phyloP scores from a whole-genome alignment of 2,888 invertebrate species.

The Tridacna crocea region DNA sequence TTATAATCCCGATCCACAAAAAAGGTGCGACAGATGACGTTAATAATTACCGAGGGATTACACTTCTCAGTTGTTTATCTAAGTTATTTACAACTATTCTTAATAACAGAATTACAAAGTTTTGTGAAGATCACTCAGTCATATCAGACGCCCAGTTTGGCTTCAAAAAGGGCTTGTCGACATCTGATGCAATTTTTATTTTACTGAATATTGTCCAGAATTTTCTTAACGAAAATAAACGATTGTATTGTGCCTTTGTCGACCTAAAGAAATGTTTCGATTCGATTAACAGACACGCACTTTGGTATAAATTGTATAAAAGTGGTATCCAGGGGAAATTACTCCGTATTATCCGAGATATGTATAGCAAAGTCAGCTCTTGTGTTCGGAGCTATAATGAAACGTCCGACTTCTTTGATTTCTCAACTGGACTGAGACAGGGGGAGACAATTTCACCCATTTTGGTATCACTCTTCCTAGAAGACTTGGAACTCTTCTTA shows the following conservation, averaged over 20 bases:
- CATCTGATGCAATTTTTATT: conserved; percentile 27
- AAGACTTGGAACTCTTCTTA: background rate
- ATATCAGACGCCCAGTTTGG: conserved; percentile 37
- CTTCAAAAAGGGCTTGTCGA: conserved; percentile 28
- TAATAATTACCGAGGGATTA: conserved; percentile 32
- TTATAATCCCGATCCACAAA: conserved; percentile 32
- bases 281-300: conserved; percentile 21
- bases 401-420: conserved; percentile 17
- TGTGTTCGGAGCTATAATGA: conserved; percentile 17
- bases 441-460: conserved; percentile 25
- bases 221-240: conserved; percentile 8
- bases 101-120: conserved; percentile 26
- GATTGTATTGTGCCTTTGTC: conserved; percentile 29
- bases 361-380: conserved; percentile 32
- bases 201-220: conserved; percentile 1
- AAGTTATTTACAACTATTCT: conserved; percentile 37
- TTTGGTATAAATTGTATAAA: conserved; percentile 31
- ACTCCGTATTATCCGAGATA: conserved; percentile 16
- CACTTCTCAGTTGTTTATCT: conserved; percentile 30
- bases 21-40: conserved; percentile 18
- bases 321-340: conserved; percentile 22
- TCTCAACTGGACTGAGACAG: conserved; percentile 5
- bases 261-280: conserved; percentile 35
- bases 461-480: conserved; percentile 18
- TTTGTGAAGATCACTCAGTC: conserved; percentile 20